Evolutionary conservation across 1,140 invertebrate genomes (phyloP), one percentile per base, ranked within the genome.

Genomic region (Saccostrea glomerata): DNA sequence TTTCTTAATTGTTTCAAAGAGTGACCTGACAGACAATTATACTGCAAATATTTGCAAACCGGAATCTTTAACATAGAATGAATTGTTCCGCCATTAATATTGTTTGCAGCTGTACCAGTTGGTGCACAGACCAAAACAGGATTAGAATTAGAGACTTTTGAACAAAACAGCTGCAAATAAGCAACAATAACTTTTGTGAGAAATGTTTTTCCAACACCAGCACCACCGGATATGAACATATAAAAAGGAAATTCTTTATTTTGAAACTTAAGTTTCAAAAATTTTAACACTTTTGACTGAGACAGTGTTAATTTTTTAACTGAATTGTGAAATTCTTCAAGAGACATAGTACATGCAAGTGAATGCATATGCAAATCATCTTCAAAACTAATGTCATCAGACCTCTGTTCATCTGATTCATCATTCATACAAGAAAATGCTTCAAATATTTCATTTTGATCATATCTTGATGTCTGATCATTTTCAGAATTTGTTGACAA

Each of bases 191-290:
- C 30, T 82, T 84, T 54, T 30, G 85, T 85, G 3, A 47, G 30
- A 85, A 86, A 88, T 11, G 85, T 82, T 84, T 90, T 90, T 4
- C 90, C 90, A 13, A 86, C 86, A 4, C 90, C 90, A 60, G 90
- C 90, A 55, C 90, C 88, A 86, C 90, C 90, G 60, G 90, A 86
- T n/a, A 90, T 77, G n/a, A 89, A 89, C 30, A 89, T 82, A 85
- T 87, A 77, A 13, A 88, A 40, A 4, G 73, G 25, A 2, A n/a
- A 30, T 20, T 70, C 20, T 40, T 47, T 47, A n/a, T 36, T 77
- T 77, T 86, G 40, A 25, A 73, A 85, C 9, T 84, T 40, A 82
- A n/a, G 12, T 82, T 25, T 55, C 15, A 87, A 73, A 30, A 40
- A 55, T 30, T 88, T 2, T n/a, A 90, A 63, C 5, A 20, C 63